Evolutionary conservation across 64 coral and sea anemone species (phyloP).

Genomic region (Montipora sp.): DNA sequence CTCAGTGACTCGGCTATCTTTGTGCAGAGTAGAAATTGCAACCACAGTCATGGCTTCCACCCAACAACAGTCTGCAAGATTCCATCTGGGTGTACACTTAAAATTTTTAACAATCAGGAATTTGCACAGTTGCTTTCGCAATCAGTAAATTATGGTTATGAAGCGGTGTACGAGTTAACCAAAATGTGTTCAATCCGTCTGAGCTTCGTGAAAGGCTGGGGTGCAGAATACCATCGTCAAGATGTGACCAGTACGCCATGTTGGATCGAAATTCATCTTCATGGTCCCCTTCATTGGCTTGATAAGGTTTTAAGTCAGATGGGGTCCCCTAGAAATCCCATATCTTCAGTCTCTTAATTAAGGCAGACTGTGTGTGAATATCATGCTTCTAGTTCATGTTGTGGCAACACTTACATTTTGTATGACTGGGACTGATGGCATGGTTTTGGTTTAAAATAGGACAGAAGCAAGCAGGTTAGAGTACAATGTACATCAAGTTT

Average conservation of each 20-base stretch:
- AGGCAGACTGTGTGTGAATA: background rate
- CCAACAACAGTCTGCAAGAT: slow-evolving; percentile 99
- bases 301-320: slow-evolving; percentile 97
- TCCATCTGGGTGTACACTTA: slow-evolving; percentile 90
- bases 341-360: slow-evolving; percentile 94
- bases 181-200: slow-evolving; percentile 99
- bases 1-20: slow-evolving; percentile 96
- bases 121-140: slow-evolving; percentile 98
- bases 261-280: slow-evolving; percentile 98
- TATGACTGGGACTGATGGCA: background rate
- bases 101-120: slow-evolving; percentile 99
- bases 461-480: background rate
- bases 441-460: background rate
- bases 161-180: slow-evolving; percentile 97
- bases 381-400: background rate
- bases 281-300: slow-evolving; percentile 97
- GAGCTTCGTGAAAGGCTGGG: slow-evolving; percentile 99
- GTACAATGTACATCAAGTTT: background rate
- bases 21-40: slow-evolving; percentile 99
- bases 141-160: slow-evolving; percentile 96
- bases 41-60: slow-evolving; percentile 96
- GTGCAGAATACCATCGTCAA: slow-evolving; percentile 97
- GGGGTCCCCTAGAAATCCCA: slow-evolving; percentile 90
- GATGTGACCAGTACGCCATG: slow-evolving; percentile 98
- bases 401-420: background rate